Evolutionary conservation across 2,888 invertebrate genomes (phyloP).

Genomic region (Clistopyga incitator): DNA sequence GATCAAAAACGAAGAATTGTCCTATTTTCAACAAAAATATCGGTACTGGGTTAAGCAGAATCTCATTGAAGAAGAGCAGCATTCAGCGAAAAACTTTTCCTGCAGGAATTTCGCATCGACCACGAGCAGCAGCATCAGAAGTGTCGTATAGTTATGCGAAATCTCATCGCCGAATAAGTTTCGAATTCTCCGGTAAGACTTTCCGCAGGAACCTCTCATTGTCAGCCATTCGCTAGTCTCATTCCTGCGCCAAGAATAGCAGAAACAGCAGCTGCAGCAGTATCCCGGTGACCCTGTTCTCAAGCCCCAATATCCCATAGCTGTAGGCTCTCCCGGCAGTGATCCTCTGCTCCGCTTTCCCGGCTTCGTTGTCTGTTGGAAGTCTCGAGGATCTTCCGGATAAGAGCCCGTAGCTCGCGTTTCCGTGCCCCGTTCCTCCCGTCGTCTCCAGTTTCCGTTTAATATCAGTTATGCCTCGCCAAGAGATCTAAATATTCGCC

Average conservation of each 20-base stretch:
- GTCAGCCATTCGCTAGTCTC: slow-evolving; percentile 48
- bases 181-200: slow-evolving; percentile 48
- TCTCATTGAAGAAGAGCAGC: not conserved
- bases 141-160: slow-evolving; percentile 7
- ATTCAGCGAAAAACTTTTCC: not conserved
- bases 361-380: slow-evolving; percentile 29
- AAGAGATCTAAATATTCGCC: slow-evolving; percentile 51
- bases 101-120: not conserved
- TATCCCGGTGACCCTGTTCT: slow-evolving; percentile 63
- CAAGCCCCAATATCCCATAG: slow-evolving; percentile 58
- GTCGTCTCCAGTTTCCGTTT: slow-evolving; percentile 36
- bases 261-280: slow-evolving; percentile 47
- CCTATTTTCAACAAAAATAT: no score
- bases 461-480: slow-evolving; percentile 57
- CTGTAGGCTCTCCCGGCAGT: slow-evolving; percentile 35
- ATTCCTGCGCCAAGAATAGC: slow-evolving; percentile 36
- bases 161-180: slow-evolving; percentile 26
- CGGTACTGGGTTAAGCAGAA: not conserved
- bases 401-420: slow-evolving; percentile 35
- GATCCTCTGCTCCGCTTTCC: slow-evolving; percentile 14
- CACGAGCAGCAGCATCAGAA: not conserved
- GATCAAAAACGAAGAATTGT: no score
- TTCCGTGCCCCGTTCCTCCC: slow-evolving; percentile 28
- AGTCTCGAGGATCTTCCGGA: slow-evolving; percentile 61
- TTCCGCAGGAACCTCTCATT: slow-evolving; percentile 50